Conservation (phyloP, 2,113 vertebrate species). For the Pseudopipra pipra region DNA sequence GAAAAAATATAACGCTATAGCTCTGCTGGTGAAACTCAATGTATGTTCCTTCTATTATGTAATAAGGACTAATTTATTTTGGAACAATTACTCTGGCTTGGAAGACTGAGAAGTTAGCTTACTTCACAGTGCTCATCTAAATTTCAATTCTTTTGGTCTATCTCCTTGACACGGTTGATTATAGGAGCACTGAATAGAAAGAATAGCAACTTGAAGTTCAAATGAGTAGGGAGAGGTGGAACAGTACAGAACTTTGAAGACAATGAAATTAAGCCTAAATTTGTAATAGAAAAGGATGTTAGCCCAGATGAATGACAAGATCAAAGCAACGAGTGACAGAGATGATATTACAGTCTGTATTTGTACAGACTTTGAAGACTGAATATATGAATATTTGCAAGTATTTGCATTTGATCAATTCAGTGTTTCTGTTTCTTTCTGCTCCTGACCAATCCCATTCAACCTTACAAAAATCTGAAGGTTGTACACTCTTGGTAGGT, state of each 20-base stretch:
- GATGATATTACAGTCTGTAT: slow-evolving; percentile 48
- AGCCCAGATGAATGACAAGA: slow-evolving; percentile 59
- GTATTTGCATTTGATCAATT: slow-evolving; percentile 61
- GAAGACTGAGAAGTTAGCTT: slow-evolving; percentile 8
- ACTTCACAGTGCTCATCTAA: neutral
- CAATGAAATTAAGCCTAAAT: slow-evolving; percentile 60
- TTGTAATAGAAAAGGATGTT: slow-evolving; percentile 58
- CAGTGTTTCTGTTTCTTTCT: slow-evolving; percentile 15
- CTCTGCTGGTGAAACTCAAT: neutral
- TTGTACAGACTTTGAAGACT: slow-evolving; percentile 56
- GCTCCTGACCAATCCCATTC: slow-evolving; percentile 29
- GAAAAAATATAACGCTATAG: neutral
- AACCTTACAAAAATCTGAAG: slow-evolving; percentile 12
- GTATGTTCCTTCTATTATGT: neutral
- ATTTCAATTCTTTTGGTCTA: slow-evolving; percentile 25
- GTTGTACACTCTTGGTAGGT: neutral
- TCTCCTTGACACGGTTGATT: neutral
- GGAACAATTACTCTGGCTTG: slow-evolving; percentile 14
- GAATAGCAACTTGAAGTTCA: slow-evolving; percentile 30
- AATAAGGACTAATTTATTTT: slow-evolving; percentile 3
- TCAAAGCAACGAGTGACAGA: slow-evolving; percentile 60
- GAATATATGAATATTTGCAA: slow-evolving; percentile 66
- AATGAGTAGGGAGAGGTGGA: slow-evolving; percentile 32
- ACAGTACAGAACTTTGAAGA: slow-evolving; percentile 45
- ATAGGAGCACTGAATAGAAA: slow-evolving; percentile 14